A percentile compares a stretch with the other conserved stretches of the same genome.
These are phyloP conservation scores for Sminthurinus aureus DNA, from an alignment of 2,888 invertebrate genomes.

Conservation along the genomic window DNA sequence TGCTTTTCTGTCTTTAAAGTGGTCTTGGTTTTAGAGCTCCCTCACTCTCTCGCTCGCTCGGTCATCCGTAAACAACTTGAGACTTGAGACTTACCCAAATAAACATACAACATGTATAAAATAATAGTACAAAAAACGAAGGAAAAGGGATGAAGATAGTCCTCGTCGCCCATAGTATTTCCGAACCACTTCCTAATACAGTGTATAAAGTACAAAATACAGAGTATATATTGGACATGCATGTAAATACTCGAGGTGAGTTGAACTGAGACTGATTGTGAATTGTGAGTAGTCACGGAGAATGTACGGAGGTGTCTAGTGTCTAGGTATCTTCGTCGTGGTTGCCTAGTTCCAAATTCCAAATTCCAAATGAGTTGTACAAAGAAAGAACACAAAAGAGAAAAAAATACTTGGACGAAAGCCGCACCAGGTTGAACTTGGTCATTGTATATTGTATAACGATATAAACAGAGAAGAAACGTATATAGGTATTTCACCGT, in stretches of 20 bases:
- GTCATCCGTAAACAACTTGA: conserved; percentile 32
- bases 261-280: neutral
- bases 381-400: neutral
- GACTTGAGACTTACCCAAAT: conserved; percentile 25
- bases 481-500: neutral
- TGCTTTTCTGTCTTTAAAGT: conserved; percentile 25
- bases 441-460: too few relatives aligned
- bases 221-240: too few relatives aligned
- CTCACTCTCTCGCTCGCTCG: too few relatives aligned
- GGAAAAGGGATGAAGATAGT: neutral
- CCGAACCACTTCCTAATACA: too few relatives aligned
- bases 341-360: conserved; percentile 10
- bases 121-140: neutral
- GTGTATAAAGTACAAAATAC: too few relatives aligned
- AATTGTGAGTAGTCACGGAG: neutral
- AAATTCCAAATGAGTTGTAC: neutral
- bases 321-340: neutral
- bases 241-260: neutral
- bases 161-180: neutral
- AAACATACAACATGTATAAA: conserved; percentile 4
- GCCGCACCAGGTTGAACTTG: neutral
- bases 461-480: neutral
- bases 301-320: neutral
- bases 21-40: conserved; percentile 30
- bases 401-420: neutral